Evolutionary conservation across 2,888 invertebrate species (phyloP), one percentile per base, ranked within the genome.

Genomic region (Alloscopus bannaensis): DNA sequence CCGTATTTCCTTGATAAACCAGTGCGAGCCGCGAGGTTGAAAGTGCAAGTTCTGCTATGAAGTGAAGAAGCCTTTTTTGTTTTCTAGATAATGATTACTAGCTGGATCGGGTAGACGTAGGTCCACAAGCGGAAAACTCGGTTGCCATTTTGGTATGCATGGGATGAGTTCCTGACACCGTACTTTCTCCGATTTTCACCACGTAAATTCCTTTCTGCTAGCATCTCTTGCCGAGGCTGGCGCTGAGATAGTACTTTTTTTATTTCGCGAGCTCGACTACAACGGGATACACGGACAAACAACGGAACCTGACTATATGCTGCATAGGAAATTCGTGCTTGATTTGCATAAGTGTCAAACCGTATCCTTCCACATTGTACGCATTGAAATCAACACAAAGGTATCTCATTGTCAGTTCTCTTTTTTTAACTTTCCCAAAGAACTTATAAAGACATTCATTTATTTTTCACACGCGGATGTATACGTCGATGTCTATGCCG

Each of bases 141-240:
- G 13, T 13, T 8, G 36, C 36, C 36, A 36, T 13, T 8, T 20
- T 13, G 18, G 16, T 8, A 36, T 60, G 47, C 24, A 11, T 47
- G 22, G 4, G 57, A 59, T 70, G 59, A 59, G 59, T 29, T 28
- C 59, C 47, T 42, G 59, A 45, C 45, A 59, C 29, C 45, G 59
- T 70, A 45, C 69, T 70, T 70, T 70, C 69, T 59, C 69, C 69
- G 36, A 70, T 59, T 70, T 70, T 70, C 69, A 26, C 57, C 29
- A 45, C 45, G 28, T 59, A 55, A 70, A 29, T 45, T 59, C 31
- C 68, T 20, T 50, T 50, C 28, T n/a, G n/a, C 4, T 50, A 40
- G 57, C 42, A 26, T 57, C 69, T 6, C 57, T 42, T 57, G 59
- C 59, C 59, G 45, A 36, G 40, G 52, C 52, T 52, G 28, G 28